Base-by-base conservation (phyloP, 2,797 vertebrate genomes). In the Emydoidea blandingii region DNA sequence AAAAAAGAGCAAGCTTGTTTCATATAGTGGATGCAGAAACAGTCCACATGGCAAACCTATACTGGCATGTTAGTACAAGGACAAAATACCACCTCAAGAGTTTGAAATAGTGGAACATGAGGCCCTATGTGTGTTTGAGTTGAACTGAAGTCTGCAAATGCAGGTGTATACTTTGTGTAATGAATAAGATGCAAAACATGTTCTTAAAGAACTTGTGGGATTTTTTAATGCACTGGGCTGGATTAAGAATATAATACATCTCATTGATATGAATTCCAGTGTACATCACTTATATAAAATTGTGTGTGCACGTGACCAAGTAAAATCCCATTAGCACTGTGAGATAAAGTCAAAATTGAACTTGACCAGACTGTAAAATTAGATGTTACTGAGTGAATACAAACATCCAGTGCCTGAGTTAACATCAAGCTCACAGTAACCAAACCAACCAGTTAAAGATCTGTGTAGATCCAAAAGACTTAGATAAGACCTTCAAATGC, bases 61-160 rank as follows among this genome's bases (percentile, higher is more conserved):
- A 7, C 1, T 21, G 53, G 37, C 31, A 31, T 41, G 31, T 81
- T 93, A 91, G 59, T 44, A 76, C 82, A 83, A 87, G 14, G 82
- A 19, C 54, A 92, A 76, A 87, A 81, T 76, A 54, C 15, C 91
- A 76, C 80, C 81, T 56, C 82, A 52, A 34, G 62, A 23, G 31
- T 10, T 50, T 78, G 87, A 12, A 65, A 59, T 23, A 47, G 29
- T 91, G 57, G 78, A 94, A 91, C 49, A 59, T 16, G 18, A 88
- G 81, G 34, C 49, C 47, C 83, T 11, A n/a, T 0, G 0, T 56
- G 1, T 83, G 52, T 68, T 47, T 87, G n/a, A 6, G 82, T 83
- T 88, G 85, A 90, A 90, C 88, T 74, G 89, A 94, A 90, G 79
- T 90, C 84, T 93, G 37, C 44, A 82, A 79, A 84, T 37, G 23